These are phyloP conservation scores for Sebastiscus tertius DNA, from an alignment of 2,797 vertebrate species.

Conservation along the genomic window DNA sequence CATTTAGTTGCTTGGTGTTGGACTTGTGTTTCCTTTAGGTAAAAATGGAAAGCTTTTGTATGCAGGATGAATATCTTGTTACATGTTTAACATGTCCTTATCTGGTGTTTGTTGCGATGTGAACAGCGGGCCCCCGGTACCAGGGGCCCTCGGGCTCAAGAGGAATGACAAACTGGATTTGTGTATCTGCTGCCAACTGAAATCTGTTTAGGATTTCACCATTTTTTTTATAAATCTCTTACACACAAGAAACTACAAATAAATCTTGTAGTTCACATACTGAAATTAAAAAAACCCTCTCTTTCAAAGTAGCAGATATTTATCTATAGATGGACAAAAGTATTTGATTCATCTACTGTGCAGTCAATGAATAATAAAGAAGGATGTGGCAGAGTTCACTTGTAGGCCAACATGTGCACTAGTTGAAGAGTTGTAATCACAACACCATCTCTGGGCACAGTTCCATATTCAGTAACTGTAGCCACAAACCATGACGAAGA, in stretches of 20 bases:
- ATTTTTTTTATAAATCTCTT: background rate
- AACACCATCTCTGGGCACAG: conserved; percentile 5
- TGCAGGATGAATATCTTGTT: too few species aligned
- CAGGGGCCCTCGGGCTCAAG: background rate
- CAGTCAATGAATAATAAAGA: background rate
- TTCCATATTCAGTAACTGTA: conserved; percentile 16
- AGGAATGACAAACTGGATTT: background rate
- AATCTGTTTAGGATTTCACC: background rate
- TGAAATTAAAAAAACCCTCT: background rate
- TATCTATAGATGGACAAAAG: background rate
- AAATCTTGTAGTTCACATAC: background rate
- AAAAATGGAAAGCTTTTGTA: too few species aligned
- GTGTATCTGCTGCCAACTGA: background rate
- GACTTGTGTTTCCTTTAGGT: too few species aligned
- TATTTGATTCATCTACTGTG: background rate
- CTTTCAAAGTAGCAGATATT: background rate
- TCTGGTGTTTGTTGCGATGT: background rate
- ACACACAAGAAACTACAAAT: background rate
- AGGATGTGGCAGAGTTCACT: background rate
- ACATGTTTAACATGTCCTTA: too few species aligned
- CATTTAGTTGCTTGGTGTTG: too few species aligned
- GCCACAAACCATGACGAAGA: conserved; percentile 21
- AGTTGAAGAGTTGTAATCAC: conserved; percentile 20
- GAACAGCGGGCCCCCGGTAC: background rate
- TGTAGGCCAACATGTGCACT: background rate